Percentiles rank a stretch among this genome's conserved stretches.
Evolutionary conservation across 2,113 vertebrate species (phyloP).

Genomic region (Dicentrarchus labrax): DNA sequence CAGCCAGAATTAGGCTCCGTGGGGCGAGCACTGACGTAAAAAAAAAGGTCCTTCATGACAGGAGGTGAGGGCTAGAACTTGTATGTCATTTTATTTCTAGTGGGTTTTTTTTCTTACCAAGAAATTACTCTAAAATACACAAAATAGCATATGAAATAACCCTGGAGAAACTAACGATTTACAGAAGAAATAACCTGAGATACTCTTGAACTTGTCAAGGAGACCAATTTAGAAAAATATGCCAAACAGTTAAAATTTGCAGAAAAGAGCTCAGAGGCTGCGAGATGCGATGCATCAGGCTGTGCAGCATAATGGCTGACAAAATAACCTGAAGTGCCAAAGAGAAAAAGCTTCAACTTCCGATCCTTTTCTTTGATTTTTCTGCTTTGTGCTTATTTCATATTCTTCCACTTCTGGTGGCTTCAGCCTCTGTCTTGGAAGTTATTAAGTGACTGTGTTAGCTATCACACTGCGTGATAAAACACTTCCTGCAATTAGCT

Average conservation of each 20-base stretch:
- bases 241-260: background rate
- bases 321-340: background rate
- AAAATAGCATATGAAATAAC: background rate
- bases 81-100: background rate
- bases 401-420: background rate
- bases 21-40: background rate
- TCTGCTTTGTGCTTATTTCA: background rate
- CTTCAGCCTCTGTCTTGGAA: background rate
- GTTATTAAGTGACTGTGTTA: constrained; percentile 1
- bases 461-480: background rate
- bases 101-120: background rate
- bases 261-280: background rate
- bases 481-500: constrained; percentile 14
- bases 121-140: background rate
- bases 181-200: background rate
- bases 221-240: background rate
- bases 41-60: background rate
- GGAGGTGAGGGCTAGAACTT: background rate
- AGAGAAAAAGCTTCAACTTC: constrained; percentile 7
- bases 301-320: background rate
- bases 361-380: background rate
- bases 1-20: background rate
- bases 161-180: too few species aligned
- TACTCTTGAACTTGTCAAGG: constrained; percentile 2
- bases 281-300: background rate